Conservation (phyloP, 2,113 vertebrate species). For the Pygoscelis antarcticus region DNA sequence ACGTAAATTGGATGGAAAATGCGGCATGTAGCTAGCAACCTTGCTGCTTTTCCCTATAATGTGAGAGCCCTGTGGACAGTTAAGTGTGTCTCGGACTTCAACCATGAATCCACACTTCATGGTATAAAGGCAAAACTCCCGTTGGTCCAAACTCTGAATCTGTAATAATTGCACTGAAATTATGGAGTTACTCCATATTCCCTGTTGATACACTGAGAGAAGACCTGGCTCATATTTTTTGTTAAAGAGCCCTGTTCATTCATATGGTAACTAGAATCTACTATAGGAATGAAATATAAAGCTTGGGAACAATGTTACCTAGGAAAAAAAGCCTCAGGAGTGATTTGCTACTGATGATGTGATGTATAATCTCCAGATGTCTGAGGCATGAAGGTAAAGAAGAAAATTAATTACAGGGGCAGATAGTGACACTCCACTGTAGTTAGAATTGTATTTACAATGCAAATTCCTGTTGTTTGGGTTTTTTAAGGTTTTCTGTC, state of each 20-base stretch:
- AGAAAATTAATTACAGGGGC: slow-evolving; percentile 65
- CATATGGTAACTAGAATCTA: not conserved
- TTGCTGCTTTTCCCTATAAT: not conserved
- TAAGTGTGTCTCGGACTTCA: not conserved
- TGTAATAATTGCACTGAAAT: not conserved
- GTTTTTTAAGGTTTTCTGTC: slow-evolving; percentile 18
- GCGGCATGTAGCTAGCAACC: not conserved
- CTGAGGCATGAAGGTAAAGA: slow-evolving; percentile 61
- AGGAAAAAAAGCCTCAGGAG: slow-evolving; percentile 27
- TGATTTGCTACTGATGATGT: slow-evolving; percentile 51
- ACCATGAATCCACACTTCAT: not conserved
- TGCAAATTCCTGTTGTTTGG: slow-evolving; percentile 39
- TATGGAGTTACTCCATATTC: not conserved
- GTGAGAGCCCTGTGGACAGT: not conserved
- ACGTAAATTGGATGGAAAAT: not conserved
- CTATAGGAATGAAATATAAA: not conserved
- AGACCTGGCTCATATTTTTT: not conserved
- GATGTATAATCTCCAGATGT: slow-evolving; percentile 54
- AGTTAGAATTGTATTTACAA: slow-evolving; percentile 22
- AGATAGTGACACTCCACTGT: not conserved
- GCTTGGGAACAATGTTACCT: slow-evolving; percentile 24
- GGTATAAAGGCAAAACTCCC: not conserved
- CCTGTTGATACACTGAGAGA: not conserved
- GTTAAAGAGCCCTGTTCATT: not conserved
- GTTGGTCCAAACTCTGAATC: not conserved